phyloP scores from a whole-genome alignment of 2,888 invertebrate genomes.

The Merodon equestris region DNA sequence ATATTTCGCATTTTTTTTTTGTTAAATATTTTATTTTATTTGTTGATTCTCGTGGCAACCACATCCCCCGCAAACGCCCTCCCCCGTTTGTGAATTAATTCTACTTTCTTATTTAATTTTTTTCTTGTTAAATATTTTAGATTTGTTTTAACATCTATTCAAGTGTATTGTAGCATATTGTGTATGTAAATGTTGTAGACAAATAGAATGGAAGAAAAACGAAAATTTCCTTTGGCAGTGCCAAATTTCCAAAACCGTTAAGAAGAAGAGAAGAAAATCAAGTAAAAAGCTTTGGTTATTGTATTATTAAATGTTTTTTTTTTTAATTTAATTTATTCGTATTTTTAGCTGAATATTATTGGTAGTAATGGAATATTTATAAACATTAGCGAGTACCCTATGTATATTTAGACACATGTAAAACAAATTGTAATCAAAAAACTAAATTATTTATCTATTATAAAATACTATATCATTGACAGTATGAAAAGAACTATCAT shows the following conservation, averaged over 20 bases:
- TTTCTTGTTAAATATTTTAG: slow-evolving; percentile 6
- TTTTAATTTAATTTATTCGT: slow-evolving; percentile 55
- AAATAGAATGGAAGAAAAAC: not conserved
- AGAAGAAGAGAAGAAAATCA: no score
- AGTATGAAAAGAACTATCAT: slow-evolving; percentile 16
- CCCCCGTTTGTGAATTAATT: no score
- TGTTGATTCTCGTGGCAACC: slow-evolving; percentile 52
- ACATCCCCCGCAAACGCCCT: no score
- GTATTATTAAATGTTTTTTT: slow-evolving; percentile 24
- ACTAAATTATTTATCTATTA: slow-evolving; percentile 62
- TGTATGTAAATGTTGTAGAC: slow-evolving; percentile 2
- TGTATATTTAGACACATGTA: slow-evolving; percentile 30
- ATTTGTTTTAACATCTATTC: slow-evolving; percentile 31
- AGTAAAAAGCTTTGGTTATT: not conserved
- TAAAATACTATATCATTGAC: slow-evolving; percentile 28
- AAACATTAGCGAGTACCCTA: slow-evolving; percentile 25
- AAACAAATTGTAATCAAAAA: slow-evolving; percentile 33
- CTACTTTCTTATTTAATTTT: no score
- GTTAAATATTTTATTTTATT: slow-evolving; percentile 27
- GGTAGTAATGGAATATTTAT: slow-evolving; percentile 63
- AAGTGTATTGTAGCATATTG: slow-evolving; percentile 9
- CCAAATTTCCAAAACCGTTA: slow-evolving; percentile 40
- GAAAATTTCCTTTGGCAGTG: slow-evolving; percentile 48
- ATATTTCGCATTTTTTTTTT: slow-evolving; percentile 45
- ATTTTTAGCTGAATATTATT: slow-evolving; percentile 51